Base-by-base conservation (phyloP, 2,888 invertebrate genomes). In the Microplitis manilae region DNA sequence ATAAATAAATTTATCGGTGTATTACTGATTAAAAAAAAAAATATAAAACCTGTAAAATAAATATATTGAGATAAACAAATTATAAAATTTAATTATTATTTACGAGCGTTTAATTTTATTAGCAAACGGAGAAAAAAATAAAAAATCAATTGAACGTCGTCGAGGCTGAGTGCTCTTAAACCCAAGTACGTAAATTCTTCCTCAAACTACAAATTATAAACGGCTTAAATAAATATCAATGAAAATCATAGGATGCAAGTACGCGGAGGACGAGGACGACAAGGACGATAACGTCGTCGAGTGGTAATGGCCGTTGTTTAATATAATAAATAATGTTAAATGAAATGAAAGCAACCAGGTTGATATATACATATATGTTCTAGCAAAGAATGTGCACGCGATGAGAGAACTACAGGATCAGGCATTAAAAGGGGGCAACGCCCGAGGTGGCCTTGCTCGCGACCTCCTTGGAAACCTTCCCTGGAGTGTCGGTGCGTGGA, bases 371-470 rank as follows among this genome's bases (percentile, higher is more conserved):
- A 38, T 65, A 65, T 17, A 50, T 60, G 4, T 62, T 7, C 77
- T 77, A 77, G 73, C 59, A 68, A 77, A 77, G 73, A 77, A 77
- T 77, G 77, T 73, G 70, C 77, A 77, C 77, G 77, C 77, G 65
- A 77, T 77, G 73, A 59, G 39, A 40, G 76, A 72, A 59, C 73
- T 17, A 68, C 68, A 73, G 73, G 62, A 77, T 77, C 69, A 73
- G 68, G 82, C 80, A 82, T 84, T 83, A 81, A 83, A 50, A 81
- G 84, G 84, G 88, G 87, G 88, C 87, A 88, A 88, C 86, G 89
- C 85, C 88, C 88, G 85, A 81, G 80, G 85, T 88, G 88, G 88
- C 89, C 89, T 89, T 89, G 89, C 88, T 85, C 86, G 85, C 88
- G 87, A 88, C 88, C 89, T 88, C 88, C 86, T 86, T 85, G 80